Conservation (phyloP, 2,797 vertebrate genomes). For the Glossophaga mutica region DNA sequence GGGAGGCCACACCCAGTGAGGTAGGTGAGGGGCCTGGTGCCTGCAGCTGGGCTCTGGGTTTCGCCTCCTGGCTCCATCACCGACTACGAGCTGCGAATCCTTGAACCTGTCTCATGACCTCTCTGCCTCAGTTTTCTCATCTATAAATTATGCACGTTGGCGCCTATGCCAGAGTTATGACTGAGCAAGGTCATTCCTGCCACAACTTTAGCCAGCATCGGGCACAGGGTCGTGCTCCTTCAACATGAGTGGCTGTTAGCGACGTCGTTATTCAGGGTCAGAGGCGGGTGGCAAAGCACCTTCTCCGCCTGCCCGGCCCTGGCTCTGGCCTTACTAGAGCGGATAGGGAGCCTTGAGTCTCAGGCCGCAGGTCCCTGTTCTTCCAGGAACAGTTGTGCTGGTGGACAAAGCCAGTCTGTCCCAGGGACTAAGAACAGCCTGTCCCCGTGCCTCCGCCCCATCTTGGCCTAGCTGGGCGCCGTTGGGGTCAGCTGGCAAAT, state of each 20-base stretch:
- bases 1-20: accelerated
- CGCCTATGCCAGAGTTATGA: neutral
- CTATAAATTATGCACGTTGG: accelerated
- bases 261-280: neutral
- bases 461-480: neutral
- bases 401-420: slow-evolving; percentile 12
- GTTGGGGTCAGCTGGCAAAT: slow-evolving; percentile 5
- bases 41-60: neutral
- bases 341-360: neutral
- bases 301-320: neutral
- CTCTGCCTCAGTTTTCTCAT: neutral
- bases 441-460: neutral
- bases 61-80: neutral
- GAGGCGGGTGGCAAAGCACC: neutral
- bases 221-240: neutral
- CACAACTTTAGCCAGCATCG: neutral
- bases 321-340: neutral
- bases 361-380: neutral
- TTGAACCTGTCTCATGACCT: accelerated
- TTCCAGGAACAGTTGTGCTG: slow-evolving; percentile 32
- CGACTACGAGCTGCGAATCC: neutral
- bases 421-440: slow-evolving; percentile 15
- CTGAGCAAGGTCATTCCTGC: accelerated
- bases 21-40: neutral
- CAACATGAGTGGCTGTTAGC: neutral